A percentile compares a stretch with the other conserved stretches of the same genome.
phyloP scores from a whole-genome alignment of 2,113 vertebrate species.

The cattle (Bos taurus) region ARS-UCD2.0 NC_037345.1:3550001-3550500 shows the following conservation, averaged over 20 bases:
- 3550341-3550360: not conserved
- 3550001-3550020: accelerated
- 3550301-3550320: not conserved
- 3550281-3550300: not conserved
- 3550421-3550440: not conserved
- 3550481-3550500: not conserved
- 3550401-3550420: not conserved
- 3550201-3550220: not conserved
- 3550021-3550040: too few species aligned
- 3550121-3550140: not conserved
- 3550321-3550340: not conserved
- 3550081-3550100: accelerated
- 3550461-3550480: not conserved
- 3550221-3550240: not conserved
- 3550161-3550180: not conserved
- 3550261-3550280: not conserved
- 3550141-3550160: not conserved
- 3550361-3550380: not conserved
- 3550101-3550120: not conserved
- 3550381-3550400: not conserved
- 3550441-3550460: not conserved
- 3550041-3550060: accelerated
- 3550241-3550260: not conserved
- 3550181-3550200: not conserved
- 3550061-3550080: not conserved